Percentiles rank a stretch among this genome's conserved stretches.
Evolutionary conservation across 2,888 invertebrate genomes (phyloP).

Genomic region (Panopea generosa): DNA sequence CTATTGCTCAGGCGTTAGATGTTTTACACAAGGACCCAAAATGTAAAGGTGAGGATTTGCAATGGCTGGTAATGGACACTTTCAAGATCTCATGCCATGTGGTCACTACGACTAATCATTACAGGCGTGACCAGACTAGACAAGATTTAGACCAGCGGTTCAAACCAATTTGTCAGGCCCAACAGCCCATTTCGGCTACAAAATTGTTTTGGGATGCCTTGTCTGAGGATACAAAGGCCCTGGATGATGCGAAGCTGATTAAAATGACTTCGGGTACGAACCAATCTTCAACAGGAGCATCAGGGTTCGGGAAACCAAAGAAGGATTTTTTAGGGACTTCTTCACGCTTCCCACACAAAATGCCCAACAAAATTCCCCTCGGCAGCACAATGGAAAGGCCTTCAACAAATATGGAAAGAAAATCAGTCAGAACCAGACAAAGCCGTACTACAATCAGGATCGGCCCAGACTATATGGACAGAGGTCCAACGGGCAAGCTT

Average conservation of each 20-base stretch:
- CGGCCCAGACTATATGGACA: background rate
- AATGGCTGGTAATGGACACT: slow-evolving; percentile 8
- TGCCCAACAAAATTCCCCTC: no score
- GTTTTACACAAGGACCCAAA: background rate
- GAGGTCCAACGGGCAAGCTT: slow-evolving; percentile 20
- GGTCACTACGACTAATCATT: slow-evolving; percentile 9
- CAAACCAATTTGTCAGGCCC: slow-evolving; percentile 10
- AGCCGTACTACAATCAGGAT: no score
- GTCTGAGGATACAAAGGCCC: slow-evolving; percentile 12
- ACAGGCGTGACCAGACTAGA: slow-evolving; percentile 8
- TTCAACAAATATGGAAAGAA: no score
- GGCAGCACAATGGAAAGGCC: no score
- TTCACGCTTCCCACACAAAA: no score
- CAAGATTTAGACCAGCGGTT: slow-evolving; percentile 15
- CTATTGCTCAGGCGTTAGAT: background rate
- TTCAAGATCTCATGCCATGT: slow-evolving; percentile 26
- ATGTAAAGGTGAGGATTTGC: background rate
- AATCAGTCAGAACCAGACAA: no score
- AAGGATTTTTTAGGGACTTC: no score
- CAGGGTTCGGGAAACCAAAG: no score
- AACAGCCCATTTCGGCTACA: slow-evolving; percentile 9
- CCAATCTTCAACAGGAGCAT: background rate
- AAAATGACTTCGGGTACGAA: background rate
- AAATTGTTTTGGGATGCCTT: slow-evolving; percentile 27
- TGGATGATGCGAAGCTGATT: slow-evolving; percentile 18